Conservation (phyloP, 2,888 invertebrate genomes). For the Cerastoderma edule region DNA sequence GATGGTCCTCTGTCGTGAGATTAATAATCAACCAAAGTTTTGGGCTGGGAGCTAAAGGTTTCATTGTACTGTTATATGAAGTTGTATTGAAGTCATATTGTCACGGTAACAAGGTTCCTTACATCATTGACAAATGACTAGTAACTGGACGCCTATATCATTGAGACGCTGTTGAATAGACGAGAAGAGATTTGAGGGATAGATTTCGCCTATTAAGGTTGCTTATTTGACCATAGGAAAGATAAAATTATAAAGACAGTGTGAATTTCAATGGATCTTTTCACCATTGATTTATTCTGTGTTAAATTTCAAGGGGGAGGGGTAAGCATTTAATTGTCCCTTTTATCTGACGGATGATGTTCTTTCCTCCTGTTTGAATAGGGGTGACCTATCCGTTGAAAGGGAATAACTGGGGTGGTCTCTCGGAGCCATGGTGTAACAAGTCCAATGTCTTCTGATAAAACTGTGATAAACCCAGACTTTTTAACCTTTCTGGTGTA, state of each 20-base stretch:
- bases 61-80: conserved; percentile 38
- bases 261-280: conserved; percentile 23
- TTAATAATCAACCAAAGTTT: conserved; percentile 26
- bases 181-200: conserved; percentile 12
- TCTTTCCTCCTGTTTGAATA: conserved; percentile 14
- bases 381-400: conserved; percentile 17
- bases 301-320: conserved; percentile 38
- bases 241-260: conserved; percentile 28
- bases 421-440: conserved; percentile 13
- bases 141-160: conserved; percentile 44
- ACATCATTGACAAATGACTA: conserved; percentile 57
- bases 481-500: background rate
- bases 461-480: conserved; percentile 14
- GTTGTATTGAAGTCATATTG: conserved; percentile 42
- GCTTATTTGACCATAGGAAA: conserved; percentile 22
- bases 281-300: conserved; percentile 37
- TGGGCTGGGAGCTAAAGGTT: conserved; percentile 20
- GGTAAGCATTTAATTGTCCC: conserved; percentile 47
- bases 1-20: conserved; percentile 41
- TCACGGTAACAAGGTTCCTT: conserved; percentile 46
- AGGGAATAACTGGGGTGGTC: conserved; percentile 48
- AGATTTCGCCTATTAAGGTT: conserved; percentile 11
- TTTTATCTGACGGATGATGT: conserved; percentile 40
- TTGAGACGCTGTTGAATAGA: conserved; percentile 33
- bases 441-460: conserved; percentile 9